A percentile compares a stretch with the other conserved stretches of the same genome.
Conservation (phyloP, 2,797 vertebrate genomes). For the Lycodopsis pacificus region DNA sequence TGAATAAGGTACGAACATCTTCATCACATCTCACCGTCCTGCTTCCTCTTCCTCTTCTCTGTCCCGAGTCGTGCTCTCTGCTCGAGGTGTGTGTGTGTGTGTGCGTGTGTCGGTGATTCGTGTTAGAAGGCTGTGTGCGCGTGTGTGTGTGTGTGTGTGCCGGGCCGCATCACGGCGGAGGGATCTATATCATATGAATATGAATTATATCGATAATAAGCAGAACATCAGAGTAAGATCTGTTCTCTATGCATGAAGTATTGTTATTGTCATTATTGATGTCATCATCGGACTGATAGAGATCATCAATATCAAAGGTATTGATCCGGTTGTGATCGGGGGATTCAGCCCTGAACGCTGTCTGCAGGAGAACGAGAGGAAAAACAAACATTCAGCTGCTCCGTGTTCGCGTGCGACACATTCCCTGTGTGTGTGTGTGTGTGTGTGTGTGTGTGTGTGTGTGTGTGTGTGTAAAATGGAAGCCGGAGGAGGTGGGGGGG, state of each 20-base stretch:
- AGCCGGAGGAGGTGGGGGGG: constrained; percentile 35
- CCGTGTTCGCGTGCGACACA: too few species aligned
- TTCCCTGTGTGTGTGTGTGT: neutral
- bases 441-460: neutral
- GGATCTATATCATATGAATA: neutral
- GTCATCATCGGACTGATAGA: neutral
- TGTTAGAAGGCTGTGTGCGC: too few species aligned
- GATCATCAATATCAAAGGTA: neutral
- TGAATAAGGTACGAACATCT: constrained; percentile 69
- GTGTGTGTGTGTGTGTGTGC: neutral
- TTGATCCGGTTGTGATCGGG: neutral
- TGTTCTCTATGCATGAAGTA: neutral
- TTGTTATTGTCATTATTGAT: neutral
- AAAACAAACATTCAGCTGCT: neutral
- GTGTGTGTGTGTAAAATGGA: constrained; percentile 62
- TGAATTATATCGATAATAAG: neutral
- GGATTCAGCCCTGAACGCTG: neutral
- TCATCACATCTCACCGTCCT: neutral
- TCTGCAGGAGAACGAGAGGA: constrained; percentile 8
- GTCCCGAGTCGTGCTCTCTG: neutral
- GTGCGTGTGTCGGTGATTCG: neutral
- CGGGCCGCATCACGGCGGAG: neutral
- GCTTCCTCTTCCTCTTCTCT: rapidly evolving
- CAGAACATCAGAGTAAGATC: neutral
- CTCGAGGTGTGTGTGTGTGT: constrained; percentile 3